phyloP scores from a whole-genome alignment of 2,797 vertebrate genomes.

The Yasuhikotakia modesta region DNA sequence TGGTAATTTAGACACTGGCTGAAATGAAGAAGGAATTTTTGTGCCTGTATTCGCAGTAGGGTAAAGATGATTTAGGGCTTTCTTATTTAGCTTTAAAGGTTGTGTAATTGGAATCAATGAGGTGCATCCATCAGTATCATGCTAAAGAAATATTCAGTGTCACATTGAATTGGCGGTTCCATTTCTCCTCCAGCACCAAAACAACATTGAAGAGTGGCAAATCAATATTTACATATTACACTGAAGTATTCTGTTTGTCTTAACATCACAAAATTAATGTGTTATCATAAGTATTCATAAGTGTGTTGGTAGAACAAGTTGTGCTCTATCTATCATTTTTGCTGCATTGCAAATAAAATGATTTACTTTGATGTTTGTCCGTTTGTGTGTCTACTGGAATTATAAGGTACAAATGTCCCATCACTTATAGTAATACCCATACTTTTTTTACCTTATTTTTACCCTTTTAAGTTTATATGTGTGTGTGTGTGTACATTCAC shows the following conservation, averaged over 20 bases:
- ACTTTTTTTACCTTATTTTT: too few species aligned
- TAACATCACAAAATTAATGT: conserved; percentile 55
- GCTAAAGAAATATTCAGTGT: conserved; percentile 64
- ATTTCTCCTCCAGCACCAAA: conserved; percentile 60
- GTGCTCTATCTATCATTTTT: not conserved
- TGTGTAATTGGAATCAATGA: conserved; percentile 74
- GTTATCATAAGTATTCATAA: conserved; percentile 50
- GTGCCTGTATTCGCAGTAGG: conserved; percentile 56
- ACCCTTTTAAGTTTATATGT: too few species aligned
- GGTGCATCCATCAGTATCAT: conserved; percentile 72
- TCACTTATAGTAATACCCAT: too few species aligned
- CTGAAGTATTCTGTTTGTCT: conserved; percentile 63
- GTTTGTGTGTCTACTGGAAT: too few species aligned
- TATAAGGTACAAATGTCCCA: too few species aligned
- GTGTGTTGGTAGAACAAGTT: not conserved
- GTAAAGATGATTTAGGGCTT: conserved; percentile 65
- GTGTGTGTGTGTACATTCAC: not conserved
- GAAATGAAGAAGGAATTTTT: conserved; percentile 56
- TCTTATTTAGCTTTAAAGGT: conserved; percentile 65
- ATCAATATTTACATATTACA: conserved; percentile 72
- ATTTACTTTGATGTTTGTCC: not conserved
- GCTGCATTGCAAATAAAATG: not conserved
- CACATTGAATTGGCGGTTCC: conserved; percentile 51
- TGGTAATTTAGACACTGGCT: conserved; percentile 49
- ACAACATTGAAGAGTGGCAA: conserved; percentile 51